Evolutionary conservation across 64 coral and sea anemone genomes (phyloP).

Genomic region (Exaiptasia diaphana): DNA sequence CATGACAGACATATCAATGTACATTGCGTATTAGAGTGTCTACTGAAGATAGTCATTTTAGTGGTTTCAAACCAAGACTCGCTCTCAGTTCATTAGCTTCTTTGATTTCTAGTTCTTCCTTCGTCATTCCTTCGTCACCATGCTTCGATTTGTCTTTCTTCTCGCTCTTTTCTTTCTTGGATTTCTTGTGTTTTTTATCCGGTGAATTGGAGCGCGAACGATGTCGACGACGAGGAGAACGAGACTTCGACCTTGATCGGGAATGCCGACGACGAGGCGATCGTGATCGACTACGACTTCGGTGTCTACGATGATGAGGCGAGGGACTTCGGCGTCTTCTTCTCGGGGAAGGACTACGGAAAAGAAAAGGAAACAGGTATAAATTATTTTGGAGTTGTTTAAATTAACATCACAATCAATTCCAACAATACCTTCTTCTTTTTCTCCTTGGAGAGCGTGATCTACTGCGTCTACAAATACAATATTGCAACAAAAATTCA

Average conservation of each 20-base stretch:
- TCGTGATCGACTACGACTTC: conserved; percentile 66
- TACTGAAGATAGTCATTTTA: conserved; percentile 62
- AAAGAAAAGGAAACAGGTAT: no score
- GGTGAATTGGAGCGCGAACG: conserved; percentile 85
- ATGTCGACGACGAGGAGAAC: conserved; percentile 82
- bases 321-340: conserved; percentile 42
- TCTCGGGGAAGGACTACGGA: conserved; percentile 32
- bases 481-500: no score
- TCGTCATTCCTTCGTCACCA: conserved; percentile 42
- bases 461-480: no score
- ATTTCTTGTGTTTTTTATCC: conserved; percentile 78
- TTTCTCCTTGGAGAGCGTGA: no score
- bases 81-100: conserved; percentile 94
- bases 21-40: no score
- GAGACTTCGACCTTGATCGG: no score
- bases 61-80: conserved; percentile 83
- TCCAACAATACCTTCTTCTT: no score
- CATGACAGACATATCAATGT: no score
- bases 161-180: conserved; percentile 67
- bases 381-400: no score
- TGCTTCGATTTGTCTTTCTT: conserved; percentile 39
- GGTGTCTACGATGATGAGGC: conserved; percentile 59
- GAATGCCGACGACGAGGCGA: conserved; percentile 93
- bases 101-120: conserved; percentile 77
- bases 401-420: no score